A percentile compares a stretch with the other conserved stretches of the same genome.
These are phyloP conservation scores for Meles meles DNA, from an alignment of 2,113 vertebrate genomes.

Conservation along the genomic window DNA sequence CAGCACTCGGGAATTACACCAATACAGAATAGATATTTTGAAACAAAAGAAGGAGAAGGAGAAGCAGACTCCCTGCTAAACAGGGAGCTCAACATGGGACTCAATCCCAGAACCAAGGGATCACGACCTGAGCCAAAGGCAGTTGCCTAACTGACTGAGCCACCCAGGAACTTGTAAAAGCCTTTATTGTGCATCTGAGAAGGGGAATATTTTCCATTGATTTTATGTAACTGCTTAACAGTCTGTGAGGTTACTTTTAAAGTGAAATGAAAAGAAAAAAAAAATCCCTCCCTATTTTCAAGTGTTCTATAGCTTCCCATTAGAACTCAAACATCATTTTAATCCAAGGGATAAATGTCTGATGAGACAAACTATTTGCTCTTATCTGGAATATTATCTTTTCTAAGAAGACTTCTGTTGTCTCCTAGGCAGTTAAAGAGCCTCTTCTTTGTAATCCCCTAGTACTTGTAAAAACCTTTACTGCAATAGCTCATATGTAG, in stretches of 20 bases:
- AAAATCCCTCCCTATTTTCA: not conserved
- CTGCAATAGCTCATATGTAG: not conserved
- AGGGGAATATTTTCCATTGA: not conserved
- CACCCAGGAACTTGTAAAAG: no score
- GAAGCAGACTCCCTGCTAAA: no score
- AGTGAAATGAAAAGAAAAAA: not conserved
- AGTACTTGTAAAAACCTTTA: slow-evolving; percentile 35
- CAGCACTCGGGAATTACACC: not conserved
- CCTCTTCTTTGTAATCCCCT: not conserved
- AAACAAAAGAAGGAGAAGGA: not conserved
- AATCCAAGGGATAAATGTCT: not conserved
- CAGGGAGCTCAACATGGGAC: no score
- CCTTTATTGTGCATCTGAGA: not conserved
- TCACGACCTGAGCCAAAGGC: no score
- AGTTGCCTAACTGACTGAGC: no score
- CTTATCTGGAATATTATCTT: not conserved
- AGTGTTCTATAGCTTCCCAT: not conserved
- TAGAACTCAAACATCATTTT: not conserved
- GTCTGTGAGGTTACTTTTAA: not conserved
- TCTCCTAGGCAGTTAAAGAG: not conserved
- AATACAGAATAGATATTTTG: not conserved
- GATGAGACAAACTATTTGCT: not conserved
- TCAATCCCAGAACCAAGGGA: no score
- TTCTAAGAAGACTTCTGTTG: not conserved
- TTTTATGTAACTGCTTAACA: not conserved